Conservation (phyloP, 2,888 invertebrate species). For the Archaeoteleia sp. region DNA sequence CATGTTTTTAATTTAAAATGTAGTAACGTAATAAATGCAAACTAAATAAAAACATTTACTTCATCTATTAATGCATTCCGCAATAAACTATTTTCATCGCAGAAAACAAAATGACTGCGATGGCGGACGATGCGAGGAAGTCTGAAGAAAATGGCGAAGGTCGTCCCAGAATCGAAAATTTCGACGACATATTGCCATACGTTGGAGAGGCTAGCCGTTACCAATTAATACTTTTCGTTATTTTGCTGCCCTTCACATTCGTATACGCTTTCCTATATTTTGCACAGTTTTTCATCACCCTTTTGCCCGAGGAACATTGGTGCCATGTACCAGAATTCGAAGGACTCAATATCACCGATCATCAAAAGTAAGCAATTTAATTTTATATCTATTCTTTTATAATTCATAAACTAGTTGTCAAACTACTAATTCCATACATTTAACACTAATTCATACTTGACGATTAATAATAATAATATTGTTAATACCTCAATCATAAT, state of each 20-base stretch:
- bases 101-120: constrained; percentile 66
- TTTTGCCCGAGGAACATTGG: constrained; percentile 71
- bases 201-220: constrained; percentile 72
- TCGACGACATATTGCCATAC: constrained; percentile 71
- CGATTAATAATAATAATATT: too few species aligned
- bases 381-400: too few species aligned
- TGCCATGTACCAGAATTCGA: constrained; percentile 68
- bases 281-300: constrained; percentile 72
- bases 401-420: too few species aligned
- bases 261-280: constrained; percentile 73
- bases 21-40: too few species aligned
- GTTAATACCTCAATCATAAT: too few species aligned
- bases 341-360: constrained; percentile 65
- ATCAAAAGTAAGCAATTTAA: constrained; percentile 68
- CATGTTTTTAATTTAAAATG: too few species aligned
- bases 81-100: too few species aligned
- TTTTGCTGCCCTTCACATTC: constrained; percentile 71
- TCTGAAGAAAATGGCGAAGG: constrained; percentile 64
- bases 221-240: constrained; percentile 70
- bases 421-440: too few species aligned
- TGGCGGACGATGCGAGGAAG: constrained; percentile 62
- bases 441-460: too few species aligned
- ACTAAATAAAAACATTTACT: too few species aligned
- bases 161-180: constrained; percentile 65
- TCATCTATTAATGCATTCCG: too few species aligned